phyloP scores from a whole-genome alignment of 2,888 invertebrate species.

The Patella pellucida region DNA sequence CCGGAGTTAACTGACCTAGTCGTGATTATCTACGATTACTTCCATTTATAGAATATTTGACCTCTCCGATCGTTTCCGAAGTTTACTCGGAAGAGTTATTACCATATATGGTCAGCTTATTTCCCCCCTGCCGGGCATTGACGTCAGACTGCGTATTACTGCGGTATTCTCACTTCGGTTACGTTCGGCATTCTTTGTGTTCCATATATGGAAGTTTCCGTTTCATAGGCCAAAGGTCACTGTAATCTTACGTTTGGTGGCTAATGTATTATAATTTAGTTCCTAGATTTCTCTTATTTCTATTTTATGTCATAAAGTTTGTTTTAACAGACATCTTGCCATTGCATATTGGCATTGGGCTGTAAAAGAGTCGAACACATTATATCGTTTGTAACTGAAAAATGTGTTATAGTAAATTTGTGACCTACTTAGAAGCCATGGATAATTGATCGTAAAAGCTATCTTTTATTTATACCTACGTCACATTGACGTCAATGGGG shows the following conservation, averaged over 20 bases:
- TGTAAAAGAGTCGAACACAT: too few relatives aligned
- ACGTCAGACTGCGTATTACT: conserved; percentile 33
- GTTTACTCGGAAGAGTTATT: conserved; percentile 30
- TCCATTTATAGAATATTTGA: neutral
- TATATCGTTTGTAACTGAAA: neutral
- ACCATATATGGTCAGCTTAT: conserved; percentile 43
- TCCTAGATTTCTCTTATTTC: too few relatives aligned
- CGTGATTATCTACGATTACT: neutral
- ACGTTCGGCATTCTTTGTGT: conserved; percentile 42
- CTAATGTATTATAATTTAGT: too few relatives aligned
- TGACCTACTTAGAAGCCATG: conserved; percentile 38
- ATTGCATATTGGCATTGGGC: too few relatives aligned
- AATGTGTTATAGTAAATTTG: conserved; percentile 9
- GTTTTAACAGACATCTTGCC: too few relatives aligned
- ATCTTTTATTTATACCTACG: conserved; percentile 40
- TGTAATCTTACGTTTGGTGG: too few relatives aligned
- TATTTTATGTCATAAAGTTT: too few relatives aligned
- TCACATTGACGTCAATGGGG: conserved; percentile 42
- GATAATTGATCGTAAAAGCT: conserved; percentile 39
- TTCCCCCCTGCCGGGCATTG: conserved; percentile 27
- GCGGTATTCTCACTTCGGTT: conserved; percentile 33
- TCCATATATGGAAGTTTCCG: conserved; percentile 61
- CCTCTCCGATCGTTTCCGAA: neutral
- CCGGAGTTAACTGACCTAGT: too few relatives aligned
- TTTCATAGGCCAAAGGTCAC: conserved; percentile 45